These are phyloP conservation scores for Drosophila ambigua DNA, from an alignment of 1,140 invertebrate genomes.

Conservation along the genomic window DNA sequence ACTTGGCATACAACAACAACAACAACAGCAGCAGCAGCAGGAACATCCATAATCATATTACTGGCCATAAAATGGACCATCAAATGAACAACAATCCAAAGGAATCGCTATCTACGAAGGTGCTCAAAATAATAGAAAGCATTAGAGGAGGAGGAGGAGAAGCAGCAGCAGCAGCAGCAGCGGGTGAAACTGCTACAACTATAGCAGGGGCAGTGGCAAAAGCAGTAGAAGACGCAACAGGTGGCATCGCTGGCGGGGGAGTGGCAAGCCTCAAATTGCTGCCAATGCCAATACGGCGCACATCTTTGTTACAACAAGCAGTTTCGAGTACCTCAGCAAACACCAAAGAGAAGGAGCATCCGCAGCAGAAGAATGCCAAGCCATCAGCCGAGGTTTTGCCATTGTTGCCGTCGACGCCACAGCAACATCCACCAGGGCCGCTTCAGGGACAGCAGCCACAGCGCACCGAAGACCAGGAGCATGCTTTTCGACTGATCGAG, in stretches of 20 bases:
- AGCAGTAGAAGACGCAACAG: not conserved
- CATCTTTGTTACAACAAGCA: not conserved
- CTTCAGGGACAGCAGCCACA: slow-evolving; percentile 45
- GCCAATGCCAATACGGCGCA: slow-evolving; percentile 9
- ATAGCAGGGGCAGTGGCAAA: not conserved
- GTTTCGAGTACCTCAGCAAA: slow-evolving; percentile 6
- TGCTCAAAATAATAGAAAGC: slow-evolving; percentile 47
- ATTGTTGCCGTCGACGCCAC: too few species aligned
- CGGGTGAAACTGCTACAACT: not conserved
- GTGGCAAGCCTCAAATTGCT: slow-evolving; percentile 16
- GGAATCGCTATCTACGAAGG: slow-evolving; percentile 16
- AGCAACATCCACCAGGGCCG: slow-evolving; percentile 24
- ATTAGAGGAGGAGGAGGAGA: slow-evolving; percentile 21
- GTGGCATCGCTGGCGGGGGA: not conserved
- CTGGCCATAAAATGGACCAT: slow-evolving; percentile 41
- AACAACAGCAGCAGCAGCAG: slow-evolving; percentile 11
- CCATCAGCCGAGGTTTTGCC: not conserved
- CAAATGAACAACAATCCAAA: slow-evolving; percentile 33
- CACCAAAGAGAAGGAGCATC: slow-evolving; percentile 23
- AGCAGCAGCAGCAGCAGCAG: slow-evolving; percentile 20
- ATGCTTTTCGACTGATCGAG: slow-evolving; percentile 82
- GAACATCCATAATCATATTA: slow-evolving; percentile 17
- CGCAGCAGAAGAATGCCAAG: slow-evolving; percentile 55
- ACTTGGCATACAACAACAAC: slow-evolving; percentile 59
- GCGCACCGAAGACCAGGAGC: slow-evolving; percentile 80